phyloP scores from a whole-genome alignment of 2,888 invertebrate species.

The Entomobrya multifasciata region DNA sequence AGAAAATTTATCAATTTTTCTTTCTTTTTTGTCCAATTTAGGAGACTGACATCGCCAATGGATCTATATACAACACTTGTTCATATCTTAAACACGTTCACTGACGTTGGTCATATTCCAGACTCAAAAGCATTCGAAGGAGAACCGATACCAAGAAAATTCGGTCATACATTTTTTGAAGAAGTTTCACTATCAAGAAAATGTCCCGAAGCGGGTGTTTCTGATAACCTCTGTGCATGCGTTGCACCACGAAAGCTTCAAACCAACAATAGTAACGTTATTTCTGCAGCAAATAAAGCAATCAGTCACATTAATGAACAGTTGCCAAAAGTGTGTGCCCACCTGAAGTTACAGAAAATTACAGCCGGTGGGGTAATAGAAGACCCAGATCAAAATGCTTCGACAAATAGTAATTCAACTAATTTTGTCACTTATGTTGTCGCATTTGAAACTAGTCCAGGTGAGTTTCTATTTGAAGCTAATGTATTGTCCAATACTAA shows the following conservation, averaged over 20 bases:
- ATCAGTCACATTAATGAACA: conserved; percentile 64
- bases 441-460: conserved; percentile 74
- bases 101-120: conserved; percentile 20
- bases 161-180: conserved; percentile 72
- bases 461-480: conserved; percentile 76
- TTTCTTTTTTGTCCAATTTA: conserved; percentile 13
- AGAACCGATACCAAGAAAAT: conserved; percentile 15
- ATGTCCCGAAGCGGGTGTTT: conserved; percentile 75
- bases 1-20: too few species aligned
- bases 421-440: conserved; percentile 67
- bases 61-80: conserved; percentile 75
- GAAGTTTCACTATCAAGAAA: conserved; percentile 65
- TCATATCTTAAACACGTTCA: conserved; percentile 70
- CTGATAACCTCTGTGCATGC: conserved; percentile 74
- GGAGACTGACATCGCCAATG: conserved; percentile 74
- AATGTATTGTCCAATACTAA: conserved; percentile 56
- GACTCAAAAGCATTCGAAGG: conserved; percentile 40
- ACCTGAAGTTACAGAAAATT: conserved; percentile 55
- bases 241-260: conserved; percentile 64
- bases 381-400: background rate
- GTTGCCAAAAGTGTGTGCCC: conserved; percentile 70
- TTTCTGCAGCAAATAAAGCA: conserved; percentile 59
- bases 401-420: background rate
- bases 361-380: conserved; percentile 70
- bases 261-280: conserved; percentile 47